Evolutionary conservation across 2,888 invertebrate genomes (phyloP).

Genomic region (Eilema caniola): DNA sequence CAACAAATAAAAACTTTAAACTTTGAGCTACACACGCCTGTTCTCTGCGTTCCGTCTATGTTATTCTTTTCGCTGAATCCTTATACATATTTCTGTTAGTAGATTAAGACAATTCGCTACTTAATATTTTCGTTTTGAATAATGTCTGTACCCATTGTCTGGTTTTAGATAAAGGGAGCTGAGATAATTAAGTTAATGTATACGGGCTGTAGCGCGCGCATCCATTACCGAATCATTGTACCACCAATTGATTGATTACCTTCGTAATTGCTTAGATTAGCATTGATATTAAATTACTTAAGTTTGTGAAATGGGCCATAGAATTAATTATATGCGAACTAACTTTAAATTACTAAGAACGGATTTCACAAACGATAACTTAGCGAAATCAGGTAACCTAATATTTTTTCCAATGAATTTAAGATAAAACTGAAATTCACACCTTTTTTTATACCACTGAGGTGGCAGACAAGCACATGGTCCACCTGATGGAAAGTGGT

Average conservation of each 20-base stretch:
- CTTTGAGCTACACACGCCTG: too few relatives aligned
- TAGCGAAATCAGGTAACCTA: not conserved
- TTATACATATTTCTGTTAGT: not conserved
- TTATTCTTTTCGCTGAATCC: too few relatives aligned
- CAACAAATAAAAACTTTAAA: too few relatives aligned
- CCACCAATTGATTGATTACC: constrained; percentile 35
- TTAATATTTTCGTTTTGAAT: constrained; percentile 21
- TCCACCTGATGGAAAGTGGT: too few relatives aligned
- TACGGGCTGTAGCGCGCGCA: constrained; percentile 31
- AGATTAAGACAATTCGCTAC: constrained; percentile 13
- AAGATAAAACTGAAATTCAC: too few relatives aligned
- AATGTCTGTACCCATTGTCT: constrained; percentile 29
- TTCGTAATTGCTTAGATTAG: constrained; percentile 7
- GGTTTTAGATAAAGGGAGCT: constrained; percentile 22
- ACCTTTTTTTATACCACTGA: too few relatives aligned
- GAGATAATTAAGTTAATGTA: constrained; percentile 40
- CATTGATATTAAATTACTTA: constrained; percentile 8
- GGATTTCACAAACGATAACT: not conserved
- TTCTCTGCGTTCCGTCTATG: too few relatives aligned
- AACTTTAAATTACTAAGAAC: not conserved
- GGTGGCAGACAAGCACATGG: too few relatives aligned
- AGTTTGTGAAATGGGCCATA: not conserved
- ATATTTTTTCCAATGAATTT: not conserved
- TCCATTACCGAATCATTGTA: constrained; percentile 32
- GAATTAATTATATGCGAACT: not conserved